Conservation (phyloP, 2,797 vertebrate species). For the Chromobotia macracanthus region DNA sequence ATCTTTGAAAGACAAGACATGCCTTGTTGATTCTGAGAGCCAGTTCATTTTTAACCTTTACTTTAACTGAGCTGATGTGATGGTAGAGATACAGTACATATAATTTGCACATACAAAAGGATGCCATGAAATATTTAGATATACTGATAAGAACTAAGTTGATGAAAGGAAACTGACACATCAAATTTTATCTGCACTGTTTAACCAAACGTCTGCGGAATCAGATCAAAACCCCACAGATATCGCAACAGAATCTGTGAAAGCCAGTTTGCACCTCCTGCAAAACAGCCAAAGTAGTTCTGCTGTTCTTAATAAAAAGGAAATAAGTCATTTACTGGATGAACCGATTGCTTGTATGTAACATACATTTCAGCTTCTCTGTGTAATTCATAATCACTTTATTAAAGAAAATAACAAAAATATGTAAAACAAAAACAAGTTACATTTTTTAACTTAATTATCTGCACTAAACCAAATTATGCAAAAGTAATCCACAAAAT, state of each 20-base stretch:
- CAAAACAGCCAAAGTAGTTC: not conserved
- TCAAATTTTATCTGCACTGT: not conserved
- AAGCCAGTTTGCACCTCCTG: not conserved
- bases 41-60: too few species aligned
- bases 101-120: too few species aligned
- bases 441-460: too few species aligned
- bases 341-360: not conserved
- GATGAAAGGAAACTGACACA: not conserved
- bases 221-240: accelerated
- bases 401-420: not conserved
- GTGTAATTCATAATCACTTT: not conserved
- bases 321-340: not conserved
- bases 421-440: not conserved
- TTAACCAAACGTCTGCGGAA: not conserved
- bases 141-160: not conserved
- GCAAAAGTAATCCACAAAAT: too few species aligned
- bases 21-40: too few species aligned
- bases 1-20: too few species aligned
- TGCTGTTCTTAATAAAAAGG: not conserved
- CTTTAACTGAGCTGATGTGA: too few species aligned
- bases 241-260: not conserved
- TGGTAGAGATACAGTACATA: too few species aligned
- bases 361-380: not conserved
- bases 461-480: too few species aligned
- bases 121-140: not conserved